Conservation (phyloP, 2,888 invertebrate genomes). For the Mamestra brassicae region DNA sequence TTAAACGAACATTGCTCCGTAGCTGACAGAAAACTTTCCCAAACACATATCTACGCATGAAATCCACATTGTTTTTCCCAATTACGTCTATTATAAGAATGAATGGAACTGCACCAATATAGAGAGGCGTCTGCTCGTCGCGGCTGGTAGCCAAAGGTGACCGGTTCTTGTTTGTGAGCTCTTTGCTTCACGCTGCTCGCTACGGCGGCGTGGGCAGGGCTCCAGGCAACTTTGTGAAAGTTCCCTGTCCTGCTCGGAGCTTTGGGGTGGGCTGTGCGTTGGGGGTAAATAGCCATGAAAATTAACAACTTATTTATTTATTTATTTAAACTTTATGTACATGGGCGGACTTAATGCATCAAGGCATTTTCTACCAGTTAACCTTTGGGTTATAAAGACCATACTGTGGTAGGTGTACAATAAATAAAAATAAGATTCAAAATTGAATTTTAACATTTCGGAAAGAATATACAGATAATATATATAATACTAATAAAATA, state of each 20-base stretch:
- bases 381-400: too few species aligned
- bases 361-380: too few species aligned
- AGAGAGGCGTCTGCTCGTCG: constrained; percentile 54
- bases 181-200: constrained; percentile 36
- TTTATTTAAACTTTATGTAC: too few species aligned
- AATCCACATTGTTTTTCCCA: constrained; percentile 32
- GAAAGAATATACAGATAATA: too few species aligned
- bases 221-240: constrained; percentile 33
- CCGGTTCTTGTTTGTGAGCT: constrained; percentile 46
- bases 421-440: too few species aligned
- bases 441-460: too few species aligned
- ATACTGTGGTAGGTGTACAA: too few species aligned
- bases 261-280: too few species aligned
- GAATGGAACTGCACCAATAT: constrained; percentile 58
- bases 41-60: neutral
- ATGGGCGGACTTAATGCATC: too few species aligned
- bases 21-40: neutral
- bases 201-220: constrained; percentile 30
- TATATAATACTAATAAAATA: too few species aligned
- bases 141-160: constrained; percentile 61
- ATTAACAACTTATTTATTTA: too few species aligned
- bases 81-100: constrained; percentile 34
- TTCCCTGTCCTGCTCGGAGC: constrained; percentile 5
- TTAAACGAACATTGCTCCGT: neutral
- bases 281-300: too few species aligned